A percentile compares a stretch with the other conserved stretches of the same genome.
Conservation (phyloP, 2,797 vertebrate species). For the Semaprochilodus insignis region DNA sequence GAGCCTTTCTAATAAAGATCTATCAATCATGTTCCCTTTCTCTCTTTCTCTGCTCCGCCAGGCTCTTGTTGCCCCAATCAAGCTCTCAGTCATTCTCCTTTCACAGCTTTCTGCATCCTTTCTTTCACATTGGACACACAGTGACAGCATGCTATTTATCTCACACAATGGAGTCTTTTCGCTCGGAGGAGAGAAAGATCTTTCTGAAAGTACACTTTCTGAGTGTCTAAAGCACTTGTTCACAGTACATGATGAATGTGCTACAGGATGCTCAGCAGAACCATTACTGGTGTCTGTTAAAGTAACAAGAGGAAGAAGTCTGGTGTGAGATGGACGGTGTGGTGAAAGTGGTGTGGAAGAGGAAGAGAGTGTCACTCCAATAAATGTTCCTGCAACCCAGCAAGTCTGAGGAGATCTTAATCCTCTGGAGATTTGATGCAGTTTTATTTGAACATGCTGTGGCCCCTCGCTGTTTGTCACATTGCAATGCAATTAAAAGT, state of each 20-base stretch:
- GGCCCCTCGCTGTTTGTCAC: background rate
- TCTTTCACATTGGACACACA: slow-evolving; percentile 1
- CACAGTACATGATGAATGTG: background rate
- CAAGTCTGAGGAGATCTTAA: background rate
- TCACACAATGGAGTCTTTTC: slow-evolving; percentile 17
- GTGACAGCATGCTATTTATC: slow-evolving; percentile 31
- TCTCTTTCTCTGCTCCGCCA: slow-evolving; percentile 17
- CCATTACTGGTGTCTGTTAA: background rate
- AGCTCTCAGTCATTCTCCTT: slow-evolving; percentile 26
- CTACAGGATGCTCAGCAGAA: background rate
- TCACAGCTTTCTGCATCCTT: slow-evolving; percentile 17
- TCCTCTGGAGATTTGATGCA: background rate
- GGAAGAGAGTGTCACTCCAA: background rate
- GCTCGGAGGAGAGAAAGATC: slow-evolving; percentile 4
- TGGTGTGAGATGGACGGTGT: background rate
- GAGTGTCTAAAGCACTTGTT: background rate
- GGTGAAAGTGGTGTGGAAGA: background rate
- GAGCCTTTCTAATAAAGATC: slow-evolving; percentile 40
- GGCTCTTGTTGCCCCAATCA: slow-evolving; percentile 26
- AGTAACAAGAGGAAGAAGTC: background rate
- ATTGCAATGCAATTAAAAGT: background rate
- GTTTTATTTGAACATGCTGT: background rate
- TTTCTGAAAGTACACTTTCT: background rate
- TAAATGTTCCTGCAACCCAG: background rate
- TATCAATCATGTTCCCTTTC: slow-evolving; percentile 31